These are phyloP conservation scores for Thinocorus orbignyianus DNA, from an alignment of 2,113 vertebrate species.

Conservation along the genomic window DNA sequence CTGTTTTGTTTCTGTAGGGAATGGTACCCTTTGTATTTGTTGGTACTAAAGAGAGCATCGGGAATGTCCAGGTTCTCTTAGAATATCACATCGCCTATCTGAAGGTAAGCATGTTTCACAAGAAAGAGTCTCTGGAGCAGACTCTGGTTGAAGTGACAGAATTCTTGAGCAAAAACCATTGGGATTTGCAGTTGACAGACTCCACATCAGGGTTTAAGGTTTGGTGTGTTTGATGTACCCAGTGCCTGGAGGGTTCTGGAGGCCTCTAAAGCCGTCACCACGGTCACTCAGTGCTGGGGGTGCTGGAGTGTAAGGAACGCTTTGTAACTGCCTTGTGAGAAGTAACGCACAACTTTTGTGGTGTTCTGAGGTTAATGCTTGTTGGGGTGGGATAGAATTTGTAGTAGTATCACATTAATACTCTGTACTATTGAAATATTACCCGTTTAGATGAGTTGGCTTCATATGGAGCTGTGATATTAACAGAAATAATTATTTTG, in stretches of 20 bases:
- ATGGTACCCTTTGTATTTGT: conserved; percentile 99
- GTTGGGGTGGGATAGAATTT: neutral
- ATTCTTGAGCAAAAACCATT: neutral
- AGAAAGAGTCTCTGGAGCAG: neutral
- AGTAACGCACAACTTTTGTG: accelerated
- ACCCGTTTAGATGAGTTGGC: neutral
- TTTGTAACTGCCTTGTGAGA: neutral
- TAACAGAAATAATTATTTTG: neutral
- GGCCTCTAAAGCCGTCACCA: neutral
- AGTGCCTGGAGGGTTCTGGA: neutral
- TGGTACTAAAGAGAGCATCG: conserved; percentile 96
- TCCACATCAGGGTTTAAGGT: neutral
- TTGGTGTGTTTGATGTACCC: neutral
- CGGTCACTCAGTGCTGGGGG: neutral
- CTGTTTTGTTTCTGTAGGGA: conserved; percentile 78
- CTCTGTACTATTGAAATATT: neutral
- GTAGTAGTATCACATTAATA: neutral
- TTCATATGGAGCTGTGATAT: neutral
- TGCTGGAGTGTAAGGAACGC: neutral
- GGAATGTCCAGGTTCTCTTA: conserved; percentile 93
- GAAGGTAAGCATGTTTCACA: conserved; percentile 80
- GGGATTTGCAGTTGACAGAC: neutral
- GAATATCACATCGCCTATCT: conserved; percentile 97
- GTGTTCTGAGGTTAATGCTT: neutral
- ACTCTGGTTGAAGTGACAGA: neutral